These are phyloP conservation scores for Catharus fuscescens DNA, from an alignment of 2,113 vertebrate genomes.

Conservation along the genomic window DNA sequence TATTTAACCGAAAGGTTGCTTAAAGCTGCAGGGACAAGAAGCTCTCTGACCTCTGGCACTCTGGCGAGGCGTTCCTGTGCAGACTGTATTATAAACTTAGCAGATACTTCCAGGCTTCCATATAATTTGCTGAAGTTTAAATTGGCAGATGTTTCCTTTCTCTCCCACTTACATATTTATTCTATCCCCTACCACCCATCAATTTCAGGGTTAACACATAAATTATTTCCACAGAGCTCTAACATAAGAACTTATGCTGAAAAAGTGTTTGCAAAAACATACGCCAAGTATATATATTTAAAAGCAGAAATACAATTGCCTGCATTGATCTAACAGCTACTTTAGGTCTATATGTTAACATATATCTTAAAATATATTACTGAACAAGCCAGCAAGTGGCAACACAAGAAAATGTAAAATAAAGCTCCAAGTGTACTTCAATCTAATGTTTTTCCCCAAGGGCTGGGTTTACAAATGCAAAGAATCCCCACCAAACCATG, in stretches of 20 bases:
- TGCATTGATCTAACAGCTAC: background rate
- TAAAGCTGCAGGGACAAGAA: conserved; percentile 13
- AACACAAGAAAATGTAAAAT: background rate
- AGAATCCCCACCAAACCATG: background rate
- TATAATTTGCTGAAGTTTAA: conserved; percentile 37
- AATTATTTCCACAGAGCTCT: conserved; percentile 41
- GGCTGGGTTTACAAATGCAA: background rate
- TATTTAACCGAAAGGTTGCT: conserved; percentile 34
- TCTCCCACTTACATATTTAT: conserved; percentile 36
- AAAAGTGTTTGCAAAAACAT: background rate
- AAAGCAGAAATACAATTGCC: conserved; percentile 4
- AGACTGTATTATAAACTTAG: background rate
- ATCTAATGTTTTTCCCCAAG: background rate
- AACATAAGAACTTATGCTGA: background rate
- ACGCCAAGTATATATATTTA: background rate
- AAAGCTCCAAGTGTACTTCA: background rate
- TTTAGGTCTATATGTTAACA: background rate
- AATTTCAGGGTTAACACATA: conserved; percentile 36
- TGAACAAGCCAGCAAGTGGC: background rate
- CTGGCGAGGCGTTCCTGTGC: background rate
- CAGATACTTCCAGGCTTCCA: conserved; percentile 32
- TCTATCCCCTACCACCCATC: conserved; percentile 38
- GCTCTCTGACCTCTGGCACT: conserved; percentile 14
- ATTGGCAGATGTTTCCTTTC: conserved; percentile 61
- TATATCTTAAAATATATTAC: background rate